Evolutionary conservation across 1,140 invertebrate genomes (phyloP).

Genomic region (Gryllus bimaculatus): DNA sequence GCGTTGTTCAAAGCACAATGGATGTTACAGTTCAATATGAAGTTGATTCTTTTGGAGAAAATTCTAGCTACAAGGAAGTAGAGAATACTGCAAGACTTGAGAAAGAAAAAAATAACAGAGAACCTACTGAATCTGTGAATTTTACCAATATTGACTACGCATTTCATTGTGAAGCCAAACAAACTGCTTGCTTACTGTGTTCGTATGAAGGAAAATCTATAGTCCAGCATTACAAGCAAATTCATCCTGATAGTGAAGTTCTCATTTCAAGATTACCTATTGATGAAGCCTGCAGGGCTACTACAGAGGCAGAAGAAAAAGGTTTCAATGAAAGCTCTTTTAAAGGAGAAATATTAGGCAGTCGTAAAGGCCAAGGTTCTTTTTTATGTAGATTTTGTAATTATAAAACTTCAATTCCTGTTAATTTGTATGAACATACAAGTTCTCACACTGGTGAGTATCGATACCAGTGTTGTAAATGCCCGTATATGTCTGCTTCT

Average conservation of each 20-base stretch:
- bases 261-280: conserved; percentile 48
- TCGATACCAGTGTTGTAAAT: conserved; percentile 47
- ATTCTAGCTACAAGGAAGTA: too few species aligned
- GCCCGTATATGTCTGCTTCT: conserved; percentile 37
- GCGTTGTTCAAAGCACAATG: too few species aligned
- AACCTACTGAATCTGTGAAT: neutral
- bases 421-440: conserved; percentile 55
- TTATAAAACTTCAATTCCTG: conserved; percentile 28
- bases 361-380: conserved; percentile 23
- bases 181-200: conserved; percentile 46
- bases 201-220: conserved; percentile 47
- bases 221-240: conserved; percentile 51
- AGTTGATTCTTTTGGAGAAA: too few species aligned
- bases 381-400: conserved; percentile 42
- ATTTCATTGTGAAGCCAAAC: neutral
- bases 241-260: conserved; percentile 52
- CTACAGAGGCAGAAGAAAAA: conserved; percentile 30
- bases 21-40: too few species aligned
- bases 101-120: too few species aligned
- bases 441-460: conserved; percentile 65
- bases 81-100: too few species aligned
- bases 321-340: conserved; percentile 20
- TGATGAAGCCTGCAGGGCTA: conserved; percentile 38
- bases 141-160: conserved; percentile 19
- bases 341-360: conserved; percentile 7